These are phyloP conservation scores for Acrobasis repandana DNA, from an alignment of 2,888 invertebrate genomes.

Conservation along the genomic window DNA sequence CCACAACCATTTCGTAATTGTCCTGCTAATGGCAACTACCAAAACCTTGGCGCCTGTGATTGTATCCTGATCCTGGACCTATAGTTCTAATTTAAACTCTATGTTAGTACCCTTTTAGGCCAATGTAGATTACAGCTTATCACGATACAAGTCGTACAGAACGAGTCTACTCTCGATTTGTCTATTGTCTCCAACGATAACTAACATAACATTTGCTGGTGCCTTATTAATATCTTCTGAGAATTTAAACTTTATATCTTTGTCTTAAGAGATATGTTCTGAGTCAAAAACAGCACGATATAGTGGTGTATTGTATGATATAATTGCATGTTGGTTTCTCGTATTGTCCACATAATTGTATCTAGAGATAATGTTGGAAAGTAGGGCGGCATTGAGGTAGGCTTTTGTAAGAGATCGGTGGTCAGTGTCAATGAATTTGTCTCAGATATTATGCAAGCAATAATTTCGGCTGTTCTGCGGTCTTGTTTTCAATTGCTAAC, in stretches of 20 bases:
- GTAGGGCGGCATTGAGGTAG: slow-evolving; percentile 79
- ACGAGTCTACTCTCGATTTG: slow-evolving; percentile 52
- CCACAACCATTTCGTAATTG: slow-evolving; percentile 54
- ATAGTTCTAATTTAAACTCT: slow-evolving; percentile 36
- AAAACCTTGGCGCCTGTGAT: slow-evolving; percentile 50
- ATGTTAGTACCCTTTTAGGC: slow-evolving; percentile 26
- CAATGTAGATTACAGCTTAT: slow-evolving; percentile 28
- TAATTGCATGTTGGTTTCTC: slow-evolving; percentile 61
- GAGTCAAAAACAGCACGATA: slow-evolving; percentile 25
- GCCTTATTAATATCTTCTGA: slow-evolving; percentile 25
- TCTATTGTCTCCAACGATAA: slow-evolving; percentile 55
- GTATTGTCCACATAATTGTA: slow-evolving; percentile 67
- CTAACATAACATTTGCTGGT: slow-evolving; percentile 30
- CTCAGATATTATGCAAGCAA: slow-evolving; percentile 61
- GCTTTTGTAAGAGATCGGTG: slow-evolving; percentile 72
- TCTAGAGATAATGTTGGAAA: slow-evolving; percentile 68
- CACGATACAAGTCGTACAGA: slow-evolving; percentile 38
- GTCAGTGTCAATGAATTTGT: slow-evolving; percentile 79
- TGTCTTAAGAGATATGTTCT: slow-evolving; percentile 32
- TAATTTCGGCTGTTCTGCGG: slow-evolving; percentile 17
- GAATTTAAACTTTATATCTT: slow-evolving; percentile 46
- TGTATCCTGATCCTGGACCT: slow-evolving; percentile 45
- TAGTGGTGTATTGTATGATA: slow-evolving; percentile 45
- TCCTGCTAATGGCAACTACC: slow-evolving; percentile 42
- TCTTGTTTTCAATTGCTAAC: slow-evolving; percentile 12